Base-by-base conservation (phyloP, 2,888 invertebrate genomes). In the Fragum fragum region DNA sequence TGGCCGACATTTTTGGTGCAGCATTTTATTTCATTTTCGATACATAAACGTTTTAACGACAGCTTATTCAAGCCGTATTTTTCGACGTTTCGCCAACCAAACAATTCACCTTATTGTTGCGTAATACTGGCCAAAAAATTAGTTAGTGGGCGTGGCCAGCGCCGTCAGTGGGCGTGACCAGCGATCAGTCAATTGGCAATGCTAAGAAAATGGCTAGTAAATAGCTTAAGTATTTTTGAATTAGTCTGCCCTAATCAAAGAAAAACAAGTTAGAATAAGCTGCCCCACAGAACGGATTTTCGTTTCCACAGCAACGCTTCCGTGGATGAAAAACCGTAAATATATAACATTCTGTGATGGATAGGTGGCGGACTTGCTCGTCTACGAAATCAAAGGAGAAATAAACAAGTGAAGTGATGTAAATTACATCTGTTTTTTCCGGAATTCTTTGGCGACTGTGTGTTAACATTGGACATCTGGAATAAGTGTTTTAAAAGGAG, bases 291-390 rank as follows among this genome's bases (percentile, higher is more conserved):
- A 55, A 75, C 66, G 68, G 73, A 57, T 23, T 53, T 47, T 39
- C 66, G 78, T 78, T 78, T 18, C 78, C 78, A 78, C 66, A 47
- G 78, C 59, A 78, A 78, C 78, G 73, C 29, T 57, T 73, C 78
- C 57, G 42, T 28, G 68, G 59, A 42, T 47, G 47, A 72, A 72
- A 66, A 66, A 66, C n/a, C 42, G 66, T 39, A 66, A 61, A 61
- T 26, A 61, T 42, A n/a, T 66, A 42, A 66, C 42, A 66, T 66
- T 42, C n/a, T 66, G 66, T 26, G 66, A 32, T 61, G 61, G 29
- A 61, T 61, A n/a, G 61, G 47, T 14, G 47, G 16, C 16, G 47
- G 14, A 47, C n/a, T n/a, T 9, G 14, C 16, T 47, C 47, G 47
- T 47, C 7, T 47, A 47, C 47, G 47, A 47, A 47, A 47, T 47